Percentiles rank a stretch among this genome's conserved stretches.
Evolutionary conservation across 1,140 invertebrate species (phyloP).

Genomic region (Littorina saxatilis): DNA sequence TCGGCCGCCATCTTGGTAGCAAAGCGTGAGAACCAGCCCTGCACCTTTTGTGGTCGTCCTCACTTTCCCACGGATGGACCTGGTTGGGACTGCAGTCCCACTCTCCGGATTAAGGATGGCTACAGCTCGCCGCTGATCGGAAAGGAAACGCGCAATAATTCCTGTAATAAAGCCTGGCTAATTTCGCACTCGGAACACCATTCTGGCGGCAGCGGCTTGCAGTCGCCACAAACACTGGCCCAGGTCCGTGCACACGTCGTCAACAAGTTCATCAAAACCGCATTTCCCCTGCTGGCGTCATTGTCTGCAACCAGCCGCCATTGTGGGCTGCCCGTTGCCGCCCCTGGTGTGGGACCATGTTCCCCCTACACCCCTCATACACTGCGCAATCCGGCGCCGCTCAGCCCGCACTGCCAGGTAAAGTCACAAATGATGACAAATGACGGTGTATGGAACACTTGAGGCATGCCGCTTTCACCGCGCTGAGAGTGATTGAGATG

Average conservation of each 20-base stretch:
- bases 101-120: not conserved
- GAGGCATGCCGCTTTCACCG: not conserved
- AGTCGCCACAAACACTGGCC: not conserved
- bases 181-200: slow-evolving; percentile 24
- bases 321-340: too few species aligned
- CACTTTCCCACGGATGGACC: not conserved
- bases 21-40: not conserved
- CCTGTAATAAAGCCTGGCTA: slow-evolving; percentile 1
- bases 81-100: not conserved
- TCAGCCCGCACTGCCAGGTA: not conserved
- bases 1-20: not conserved
- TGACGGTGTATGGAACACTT: not conserved
- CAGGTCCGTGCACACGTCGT: not conserved
- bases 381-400: not conserved
- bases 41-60: not conserved
- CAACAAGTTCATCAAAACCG: slow-evolving; percentile 6
- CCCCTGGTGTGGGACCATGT: not conserved
- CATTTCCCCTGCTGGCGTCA: not conserved
- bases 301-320: too few species aligned
- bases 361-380: not conserved
- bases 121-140: not conserved
- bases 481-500: not conserved
- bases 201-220: not conserved
- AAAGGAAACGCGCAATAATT: slow-evolving; percentile 11
- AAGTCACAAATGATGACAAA: slow-evolving; percentile 4